phyloP scores from a whole-genome alignment of 2,888 invertebrate genomes.

The Heteromurus nitidus region DNA sequence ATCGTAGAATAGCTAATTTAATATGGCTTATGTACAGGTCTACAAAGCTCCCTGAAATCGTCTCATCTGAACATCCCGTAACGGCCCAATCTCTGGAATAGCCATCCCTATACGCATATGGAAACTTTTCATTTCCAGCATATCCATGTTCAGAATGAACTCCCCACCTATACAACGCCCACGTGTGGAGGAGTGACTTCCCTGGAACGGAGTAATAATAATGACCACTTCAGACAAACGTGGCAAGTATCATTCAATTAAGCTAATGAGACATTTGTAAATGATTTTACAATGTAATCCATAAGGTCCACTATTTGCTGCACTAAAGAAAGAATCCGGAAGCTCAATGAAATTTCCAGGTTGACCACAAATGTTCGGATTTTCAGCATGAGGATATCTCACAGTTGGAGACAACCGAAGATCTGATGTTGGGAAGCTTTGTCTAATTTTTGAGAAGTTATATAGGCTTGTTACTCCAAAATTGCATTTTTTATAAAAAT shows the following conservation, averaged over 20 bases:
- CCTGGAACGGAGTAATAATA: no score
- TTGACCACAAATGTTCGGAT: slow-evolving; percentile 69
- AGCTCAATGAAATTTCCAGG: slow-evolving; percentile 68
- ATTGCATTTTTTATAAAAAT: background rate
- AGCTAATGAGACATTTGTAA: no score
- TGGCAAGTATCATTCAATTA: no score
- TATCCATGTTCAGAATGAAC: slow-evolving; percentile 69
- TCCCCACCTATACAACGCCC: slow-evolving; percentile 69
- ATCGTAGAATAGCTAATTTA: no score
- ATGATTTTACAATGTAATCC: slow-evolving; percentile 66
- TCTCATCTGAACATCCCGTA: slow-evolving; percentile 66
- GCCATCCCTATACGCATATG: slow-evolving; percentile 61
- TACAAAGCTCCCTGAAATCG: slow-evolving; percentile 55
- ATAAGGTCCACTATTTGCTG: slow-evolving; percentile 37
- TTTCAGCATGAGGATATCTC: slow-evolving; percentile 58
- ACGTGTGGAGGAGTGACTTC: slow-evolving; percentile 65
- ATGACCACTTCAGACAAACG: no score
- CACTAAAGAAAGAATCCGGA: slow-evolving; percentile 65
- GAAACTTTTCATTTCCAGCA: slow-evolving; percentile 57
- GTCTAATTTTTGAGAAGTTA: slow-evolving; percentile 15
- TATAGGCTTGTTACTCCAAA: background rate
- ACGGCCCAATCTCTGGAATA: slow-evolving; percentile 52
- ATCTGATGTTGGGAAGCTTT: slow-evolving; percentile 57
- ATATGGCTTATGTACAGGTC: slow-evolving; percentile 52
- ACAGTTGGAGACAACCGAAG: slow-evolving; percentile 59